These are phyloP conservation scores for Erebia palarica DNA, from an alignment of 2,888 invertebrate genomes.

Conservation along the genomic window DNA sequence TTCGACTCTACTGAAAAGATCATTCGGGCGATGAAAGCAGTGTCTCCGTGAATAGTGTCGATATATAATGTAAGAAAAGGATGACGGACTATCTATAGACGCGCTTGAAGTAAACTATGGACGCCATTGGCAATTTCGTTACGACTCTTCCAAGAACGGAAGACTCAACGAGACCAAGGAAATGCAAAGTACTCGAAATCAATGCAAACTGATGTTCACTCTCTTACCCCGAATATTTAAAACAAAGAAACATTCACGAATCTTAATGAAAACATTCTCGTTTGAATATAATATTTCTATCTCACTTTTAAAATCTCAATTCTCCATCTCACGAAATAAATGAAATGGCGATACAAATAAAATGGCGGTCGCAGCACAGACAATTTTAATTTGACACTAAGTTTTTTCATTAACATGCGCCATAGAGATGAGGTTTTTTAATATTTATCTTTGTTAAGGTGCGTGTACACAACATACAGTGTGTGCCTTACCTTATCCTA, in stretches of 20 bases:
- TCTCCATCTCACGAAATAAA: conserved; percentile 80
- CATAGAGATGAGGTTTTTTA: neutral
- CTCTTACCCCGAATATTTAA: conserved; percentile 38
- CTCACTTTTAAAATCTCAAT: conserved; percentile 76
- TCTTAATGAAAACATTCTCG: conserved; percentile 39
- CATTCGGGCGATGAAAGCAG: conserved; percentile 74
- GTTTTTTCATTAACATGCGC: neutral
- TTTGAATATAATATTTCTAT: conserved; percentile 73
- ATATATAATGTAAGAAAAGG: conserved; percentile 81
- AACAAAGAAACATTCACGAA: conserved; percentile 32
- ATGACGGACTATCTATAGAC: conserved; percentile 78
- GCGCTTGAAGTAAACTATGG: conserved; percentile 71
- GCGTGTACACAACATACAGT: no score
- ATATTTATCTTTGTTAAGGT: neutral
- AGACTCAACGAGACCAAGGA: conserved; percentile 10
- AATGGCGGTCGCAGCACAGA: conserved; percentile 61
- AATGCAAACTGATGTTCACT: conserved; percentile 43
- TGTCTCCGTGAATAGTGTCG: conserved; percentile 74
- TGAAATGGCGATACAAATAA: conserved; percentile 82
- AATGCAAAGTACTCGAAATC: conserved; percentile 2
- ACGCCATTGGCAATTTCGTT: conserved; percentile 71
- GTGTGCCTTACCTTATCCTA: no score
- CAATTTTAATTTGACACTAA: conserved; percentile 11
- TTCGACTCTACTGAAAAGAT: conserved; percentile 78
- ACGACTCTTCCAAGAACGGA: conserved; percentile 32